A percentile compares a stretch with the other conserved stretches of the same genome.
Conservation (phyloP, 2,888 invertebrate species). For the Ctena decussata region DNA sequence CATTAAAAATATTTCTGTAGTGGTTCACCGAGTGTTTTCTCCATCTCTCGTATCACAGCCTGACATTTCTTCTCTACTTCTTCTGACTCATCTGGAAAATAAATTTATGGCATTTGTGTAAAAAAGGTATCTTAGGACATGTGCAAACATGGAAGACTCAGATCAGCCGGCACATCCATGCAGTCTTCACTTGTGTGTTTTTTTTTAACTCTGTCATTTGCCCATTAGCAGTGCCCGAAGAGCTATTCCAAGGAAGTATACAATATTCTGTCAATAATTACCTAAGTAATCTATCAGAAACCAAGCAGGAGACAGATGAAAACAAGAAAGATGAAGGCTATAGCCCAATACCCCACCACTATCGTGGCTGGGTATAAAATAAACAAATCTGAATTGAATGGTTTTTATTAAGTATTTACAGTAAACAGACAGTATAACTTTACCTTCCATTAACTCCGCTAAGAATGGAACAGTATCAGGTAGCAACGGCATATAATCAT, state of each 20-base stretch:
- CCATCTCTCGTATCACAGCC: slow-evolving; percentile 93
- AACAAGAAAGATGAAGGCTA: too few species aligned
- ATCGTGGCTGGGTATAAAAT: too few species aligned
- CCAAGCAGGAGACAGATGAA: too few species aligned
- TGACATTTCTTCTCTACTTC: slow-evolving; percentile 94
- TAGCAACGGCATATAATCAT: slow-evolving; percentile 95
- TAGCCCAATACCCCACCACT: too few species aligned
- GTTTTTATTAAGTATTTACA: neutral
- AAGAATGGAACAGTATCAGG: slow-evolving; percentile 98
- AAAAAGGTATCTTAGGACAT: neutral
- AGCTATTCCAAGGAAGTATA: too few species aligned
- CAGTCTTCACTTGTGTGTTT: neutral
- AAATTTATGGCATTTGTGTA: neutral
- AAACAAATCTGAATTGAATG: too few species aligned
- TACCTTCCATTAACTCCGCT: slow-evolving; percentile 95
- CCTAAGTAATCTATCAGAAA: too few species aligned
- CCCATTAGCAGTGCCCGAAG: too few species aligned
- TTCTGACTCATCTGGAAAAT: slow-evolving; percentile 88
- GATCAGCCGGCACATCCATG: too few species aligned
- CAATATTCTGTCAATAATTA: too few species aligned
- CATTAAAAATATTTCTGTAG: slow-evolving; percentile 90
- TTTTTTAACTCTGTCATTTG: neutral
- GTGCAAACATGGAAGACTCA: too few species aligned
- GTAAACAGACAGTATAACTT: slow-evolving; percentile 7
- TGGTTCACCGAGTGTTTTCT: slow-evolving; percentile 95